Evolutionary conservation across 2,797 vertebrate genomes (phyloP).

Genomic region (Hypotaenidia okinawae): DNA sequence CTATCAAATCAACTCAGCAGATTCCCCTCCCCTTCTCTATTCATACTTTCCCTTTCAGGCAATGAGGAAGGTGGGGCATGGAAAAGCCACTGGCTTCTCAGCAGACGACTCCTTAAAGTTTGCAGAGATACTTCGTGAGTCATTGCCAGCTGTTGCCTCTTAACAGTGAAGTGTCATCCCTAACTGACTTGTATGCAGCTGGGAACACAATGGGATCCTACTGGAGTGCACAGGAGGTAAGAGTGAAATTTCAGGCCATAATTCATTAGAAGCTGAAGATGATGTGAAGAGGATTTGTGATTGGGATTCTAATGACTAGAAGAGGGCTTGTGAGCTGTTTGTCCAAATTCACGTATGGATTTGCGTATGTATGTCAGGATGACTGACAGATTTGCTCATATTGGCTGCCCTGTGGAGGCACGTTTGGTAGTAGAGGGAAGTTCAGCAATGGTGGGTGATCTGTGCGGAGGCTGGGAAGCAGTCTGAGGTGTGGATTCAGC

Average conservation of each 20-base stretch:
- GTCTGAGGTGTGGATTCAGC: neutral
- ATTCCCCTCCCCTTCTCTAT: neutral
- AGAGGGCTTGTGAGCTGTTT: neutral
- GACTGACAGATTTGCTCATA: neutral
- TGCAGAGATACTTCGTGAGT: neutral
- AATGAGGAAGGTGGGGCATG: constrained; percentile 26
- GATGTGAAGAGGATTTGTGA: neutral
- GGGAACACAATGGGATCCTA: constrained; percentile 42
- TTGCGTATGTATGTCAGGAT: neutral
- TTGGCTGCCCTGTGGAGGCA: neutral
- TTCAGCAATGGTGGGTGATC: neutral
- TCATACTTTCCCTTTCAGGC: constrained; percentile 24
- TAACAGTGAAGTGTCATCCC: neutral
- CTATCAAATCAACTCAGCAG: neutral
- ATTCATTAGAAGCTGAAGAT: neutral
- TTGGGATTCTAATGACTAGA: neutral
- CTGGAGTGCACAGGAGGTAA: constrained; percentile 39
- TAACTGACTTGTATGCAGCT: neutral
- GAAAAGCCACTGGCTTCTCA: neutral
- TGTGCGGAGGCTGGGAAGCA: neutral
- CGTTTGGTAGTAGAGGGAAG: neutral
- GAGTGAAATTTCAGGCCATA: neutral
- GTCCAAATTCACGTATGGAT: neutral
- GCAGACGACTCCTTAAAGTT: neutral
- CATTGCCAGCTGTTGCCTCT: neutral